Evolutionary conservation across 2,113 vertebrate genomes (phyloP).

Genomic region (Sander vitreus): DNA sequence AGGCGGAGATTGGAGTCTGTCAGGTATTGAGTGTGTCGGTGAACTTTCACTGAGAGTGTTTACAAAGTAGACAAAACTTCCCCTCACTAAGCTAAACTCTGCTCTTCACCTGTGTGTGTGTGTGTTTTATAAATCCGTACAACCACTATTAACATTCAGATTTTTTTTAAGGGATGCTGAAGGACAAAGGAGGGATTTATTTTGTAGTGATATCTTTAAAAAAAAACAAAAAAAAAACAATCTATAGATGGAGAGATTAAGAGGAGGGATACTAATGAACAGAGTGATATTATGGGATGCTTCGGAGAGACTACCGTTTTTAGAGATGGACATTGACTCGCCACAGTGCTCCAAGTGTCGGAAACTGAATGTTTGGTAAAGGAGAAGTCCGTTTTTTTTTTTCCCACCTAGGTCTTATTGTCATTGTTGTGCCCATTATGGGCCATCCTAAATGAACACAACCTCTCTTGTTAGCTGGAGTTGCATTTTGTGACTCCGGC

Average conservation of each 20-base stretch:
- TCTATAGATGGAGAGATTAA: conserved; percentile 14
- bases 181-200: conserved; percentile 68
- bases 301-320: conserved; percentile 20
- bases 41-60: conserved; percentile 70
- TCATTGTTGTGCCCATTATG: neutral
- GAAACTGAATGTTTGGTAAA: conserved; percentile 6
- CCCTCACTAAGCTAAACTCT: conserved; percentile 34
- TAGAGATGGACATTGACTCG: neutral
- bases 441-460: neutral
- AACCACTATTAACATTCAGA: conserved; percentile 65
- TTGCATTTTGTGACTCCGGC: neutral
- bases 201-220: conserved; percentile 48
- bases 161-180: conserved; percentile 62
- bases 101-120: neutral
- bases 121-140: conserved; percentile 8
- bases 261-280: conserved; percentile 12
- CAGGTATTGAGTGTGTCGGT: conserved; percentile 57
- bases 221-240: neutral
- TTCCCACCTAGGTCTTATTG: neutral
- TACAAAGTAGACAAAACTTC: conserved; percentile 67
- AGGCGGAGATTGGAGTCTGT: conserved; percentile 44
- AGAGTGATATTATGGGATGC: conserved; percentile 39
- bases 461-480: neutral
- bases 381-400: neutral
- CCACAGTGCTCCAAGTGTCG: neutral